These are phyloP conservation scores for Dioctria linearis DNA, from an alignment of 2,888 invertebrate genomes.

Conservation along the genomic window DNA sequence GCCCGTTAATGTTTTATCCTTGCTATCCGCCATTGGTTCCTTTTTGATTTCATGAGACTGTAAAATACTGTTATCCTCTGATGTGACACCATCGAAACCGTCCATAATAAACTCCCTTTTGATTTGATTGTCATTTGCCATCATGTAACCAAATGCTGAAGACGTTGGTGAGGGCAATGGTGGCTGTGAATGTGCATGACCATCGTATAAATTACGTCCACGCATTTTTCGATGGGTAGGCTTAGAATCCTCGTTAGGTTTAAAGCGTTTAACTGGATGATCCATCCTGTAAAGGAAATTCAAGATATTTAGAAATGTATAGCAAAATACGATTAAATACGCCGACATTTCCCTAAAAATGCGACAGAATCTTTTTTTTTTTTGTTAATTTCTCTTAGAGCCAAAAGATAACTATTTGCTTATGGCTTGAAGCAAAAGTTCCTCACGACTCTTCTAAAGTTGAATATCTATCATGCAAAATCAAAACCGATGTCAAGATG, in stretches of 20 bases:
- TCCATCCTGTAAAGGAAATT: conserved; percentile 78
- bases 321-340: neutral
- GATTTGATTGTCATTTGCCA: conserved; percentile 60
- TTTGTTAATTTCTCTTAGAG: conserved; percentile 46
- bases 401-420: conserved; percentile 48
- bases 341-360: conserved; percentile 6
- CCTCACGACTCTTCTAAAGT: neutral
- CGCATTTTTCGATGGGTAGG: conserved; percentile 67
- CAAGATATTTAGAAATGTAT: neutral
- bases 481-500: too few relatives aligned
- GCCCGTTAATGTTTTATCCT: conserved; percentile 66
- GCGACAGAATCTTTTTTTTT: neutral
- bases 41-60: conserved; percentile 75
- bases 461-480: too few relatives aligned
- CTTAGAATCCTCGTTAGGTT: conserved; percentile 74
- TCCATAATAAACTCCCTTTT: conserved; percentile 56
- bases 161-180: conserved; percentile 70
- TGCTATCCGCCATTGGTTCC: conserved; percentile 73
- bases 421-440: conserved; percentile 23
- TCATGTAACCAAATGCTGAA: conserved; percentile 60
- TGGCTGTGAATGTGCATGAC: conserved; percentile 73
- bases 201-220: conserved; percentile 75
- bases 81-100: conserved; percentile 55
- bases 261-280: conserved; percentile 92
- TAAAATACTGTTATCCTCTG: conserved; percentile 57